Evolutionary conservation across 2,797 vertebrate species (phyloP).

Genomic region (Sciurus vulgaris): DNA sequence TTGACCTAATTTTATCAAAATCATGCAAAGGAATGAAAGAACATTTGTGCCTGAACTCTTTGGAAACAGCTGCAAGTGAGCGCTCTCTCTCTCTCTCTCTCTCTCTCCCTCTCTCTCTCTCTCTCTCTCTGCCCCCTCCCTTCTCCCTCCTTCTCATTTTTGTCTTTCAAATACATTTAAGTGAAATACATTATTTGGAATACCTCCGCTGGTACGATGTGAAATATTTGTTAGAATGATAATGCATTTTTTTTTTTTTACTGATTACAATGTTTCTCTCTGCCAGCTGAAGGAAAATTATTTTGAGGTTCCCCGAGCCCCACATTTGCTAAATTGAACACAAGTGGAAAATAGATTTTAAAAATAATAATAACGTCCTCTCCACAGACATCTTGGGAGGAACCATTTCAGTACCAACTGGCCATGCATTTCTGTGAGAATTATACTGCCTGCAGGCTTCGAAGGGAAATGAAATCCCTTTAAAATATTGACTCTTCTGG

Average conservation of each 20-base stretch:
- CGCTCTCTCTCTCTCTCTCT: not conserved
- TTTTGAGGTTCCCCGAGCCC: conserved; percentile 59
- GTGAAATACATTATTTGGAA: conserved; percentile 72
- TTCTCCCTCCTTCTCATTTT: not conserved
- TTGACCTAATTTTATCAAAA: conserved; percentile 89
- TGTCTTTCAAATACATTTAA: conserved; percentile 67
- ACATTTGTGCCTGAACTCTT: conserved; percentile 82
- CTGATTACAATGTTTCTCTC: conserved; percentile 48
- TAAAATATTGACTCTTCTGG: conserved; percentile 58
- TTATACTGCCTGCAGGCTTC: not conserved
- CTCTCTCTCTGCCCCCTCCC: not conserved
- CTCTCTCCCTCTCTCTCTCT: not conserved
- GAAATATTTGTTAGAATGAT: conserved; percentile 77
- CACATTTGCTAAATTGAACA: conserved; percentile 64
- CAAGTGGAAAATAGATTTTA: conserved; percentile 50
- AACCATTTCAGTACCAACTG: conserved; percentile 1
- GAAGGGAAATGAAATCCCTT: conserved; percentile 41
- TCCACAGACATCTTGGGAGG: not conserved
- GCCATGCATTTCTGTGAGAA: not conserved
- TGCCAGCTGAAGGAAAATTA: conserved; percentile 68
- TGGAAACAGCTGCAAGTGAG: conserved; percentile 76
- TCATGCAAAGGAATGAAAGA: conserved; percentile 79
- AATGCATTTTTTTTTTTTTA: conserved; percentile 74
- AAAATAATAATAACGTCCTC: conserved; percentile 47
- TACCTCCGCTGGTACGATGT: conserved; percentile 66